Percentiles rank a stretch among this genome's conserved stretches.
These are phyloP conservation scores for Capitella teleta DNA, from an alignment of 1,140 invertebrate species.

Conservation along the genomic window DNA sequence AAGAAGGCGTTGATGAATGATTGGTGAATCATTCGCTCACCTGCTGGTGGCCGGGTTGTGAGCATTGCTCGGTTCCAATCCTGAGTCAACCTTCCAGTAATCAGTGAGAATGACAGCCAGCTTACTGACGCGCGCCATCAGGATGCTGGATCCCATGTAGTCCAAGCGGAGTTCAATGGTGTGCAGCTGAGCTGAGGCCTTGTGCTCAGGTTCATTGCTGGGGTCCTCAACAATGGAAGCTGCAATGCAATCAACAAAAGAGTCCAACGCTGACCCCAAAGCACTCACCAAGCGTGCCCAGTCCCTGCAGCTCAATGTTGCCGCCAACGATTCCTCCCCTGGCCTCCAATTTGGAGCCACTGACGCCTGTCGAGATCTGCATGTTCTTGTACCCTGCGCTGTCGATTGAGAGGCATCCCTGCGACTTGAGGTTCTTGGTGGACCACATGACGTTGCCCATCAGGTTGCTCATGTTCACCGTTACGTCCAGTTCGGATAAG, in stretches of 20 bases:
- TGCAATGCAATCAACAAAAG: background rate
- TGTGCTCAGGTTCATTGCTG: conserved; percentile 78
- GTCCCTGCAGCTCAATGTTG: conserved; percentile 76
- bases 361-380: conserved; percentile 74
- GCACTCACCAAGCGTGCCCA: conserved; percentile 53
- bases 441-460: conserved; percentile 96
- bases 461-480: conserved; percentile 98
- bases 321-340: conserved; percentile 94
- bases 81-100: conserved; percentile 34
- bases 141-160: conserved; percentile 85
- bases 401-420: conserved; percentile 82
- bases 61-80: conserved; percentile 14
- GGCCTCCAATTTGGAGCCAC: conserved; percentile 81
- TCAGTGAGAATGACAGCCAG: conserved; percentile 47
- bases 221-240: conserved; percentile 58
- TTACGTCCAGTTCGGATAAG: conserved; percentile 85
- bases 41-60: conserved; percentile 32
- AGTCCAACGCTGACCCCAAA: background rate
- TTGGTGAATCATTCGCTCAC: too few species aligned
- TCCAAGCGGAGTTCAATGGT: conserved; percentile 80
- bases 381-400: conserved; percentile 89
- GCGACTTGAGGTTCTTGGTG: conserved; percentile 76
- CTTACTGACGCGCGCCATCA: conserved; percentile 77
- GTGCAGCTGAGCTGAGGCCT: conserved; percentile 67
- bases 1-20: too few species aligned